Evolutionary conservation across 1,140 invertebrate genomes (phyloP), one percentile per base, ranked within the genome.

Genomic region (Drosophila jambulina): DNA sequence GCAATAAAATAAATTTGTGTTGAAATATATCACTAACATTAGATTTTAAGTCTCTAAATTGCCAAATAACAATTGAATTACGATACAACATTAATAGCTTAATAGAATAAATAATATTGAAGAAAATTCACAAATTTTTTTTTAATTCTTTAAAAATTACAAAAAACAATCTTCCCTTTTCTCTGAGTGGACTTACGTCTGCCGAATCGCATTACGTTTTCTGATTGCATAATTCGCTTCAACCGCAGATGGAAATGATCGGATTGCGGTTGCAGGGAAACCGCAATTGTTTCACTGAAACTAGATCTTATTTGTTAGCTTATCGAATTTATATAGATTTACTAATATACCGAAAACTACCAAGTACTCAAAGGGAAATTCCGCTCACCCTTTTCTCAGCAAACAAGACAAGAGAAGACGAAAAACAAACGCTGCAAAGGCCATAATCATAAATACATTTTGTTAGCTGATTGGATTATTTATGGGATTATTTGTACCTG

Each of bases 361-460:
- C 3, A 10, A 21, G 0, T 17, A 17, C 17, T n/a, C 25, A 49
- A 49, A 10, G 2, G 15, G 1, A 54, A 23, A 10, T 15, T 10
- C 5, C 21, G 1, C 15, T 0, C 1, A 7, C 0, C 5, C 13
- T 1, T 7, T 10, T 13, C n/a, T 5, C 4, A 17, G 5, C n/a
- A 29, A 4, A 32, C 34, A 17, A 53, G 13, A 34, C 7, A 21
- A 8, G 3, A 7, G 15, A 4, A 21, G 1, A 8, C 3, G 46
- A 27, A 49, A 27, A 27, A 4, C 46, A 49, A 49, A 49, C 46
- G 4, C 25, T 27, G 9, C 21, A 6, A 5, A 9, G 8, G 46
- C 25, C 32, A 32, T 40, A 42, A 56, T 63, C 34, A 56, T 42
- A 63, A 68, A 68, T 40, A 68, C 27, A 63, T 63, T 63, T 65